phyloP scores from a whole-genome alignment of 2,113 vertebrate species.

The Pterocles burchelli region DNA sequence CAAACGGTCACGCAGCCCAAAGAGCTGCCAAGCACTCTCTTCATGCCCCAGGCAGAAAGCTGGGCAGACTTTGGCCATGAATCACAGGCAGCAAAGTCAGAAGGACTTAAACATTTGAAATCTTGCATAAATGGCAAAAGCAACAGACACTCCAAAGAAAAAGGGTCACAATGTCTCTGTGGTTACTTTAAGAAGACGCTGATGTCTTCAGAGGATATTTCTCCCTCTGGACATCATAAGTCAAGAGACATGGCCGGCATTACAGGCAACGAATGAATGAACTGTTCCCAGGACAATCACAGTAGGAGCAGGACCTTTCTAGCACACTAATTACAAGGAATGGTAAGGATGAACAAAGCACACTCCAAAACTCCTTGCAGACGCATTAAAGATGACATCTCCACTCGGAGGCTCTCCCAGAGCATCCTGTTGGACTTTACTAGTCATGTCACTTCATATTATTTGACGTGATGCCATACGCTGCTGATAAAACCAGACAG shows the following conservation, averaged over 20 bases:
- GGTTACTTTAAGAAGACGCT: not conserved
- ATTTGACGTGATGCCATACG: not conserved
- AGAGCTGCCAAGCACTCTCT: not conserved
- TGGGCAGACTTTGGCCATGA: not conserved
- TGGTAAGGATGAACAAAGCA: not conserved
- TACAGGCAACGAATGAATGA: not conserved
- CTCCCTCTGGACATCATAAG: not conserved
- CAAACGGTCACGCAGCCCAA: not conserved
- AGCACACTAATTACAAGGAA: not conserved
- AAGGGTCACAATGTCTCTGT: not conserved
- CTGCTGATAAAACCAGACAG: not conserved
- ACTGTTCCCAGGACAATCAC: not conserved
- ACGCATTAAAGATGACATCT: slow-evolving; percentile 51
- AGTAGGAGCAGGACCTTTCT: not conserved
- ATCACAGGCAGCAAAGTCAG: not conserved
- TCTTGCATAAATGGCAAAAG: not conserved
- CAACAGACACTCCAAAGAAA: not conserved
- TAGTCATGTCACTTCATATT: slow-evolving; percentile 18
- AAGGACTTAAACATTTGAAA: not conserved
- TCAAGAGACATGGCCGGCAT: not conserved
- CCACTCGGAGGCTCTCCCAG: slow-evolving; percentile 13
- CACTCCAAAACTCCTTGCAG: not conserved
- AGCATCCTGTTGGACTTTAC: not conserved
- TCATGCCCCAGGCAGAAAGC: not conserved
- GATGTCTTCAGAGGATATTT: not conserved